Evolutionary conservation across 2,113 vertebrate species (phyloP).

Genomic region (Carlito syrichta): DNA sequence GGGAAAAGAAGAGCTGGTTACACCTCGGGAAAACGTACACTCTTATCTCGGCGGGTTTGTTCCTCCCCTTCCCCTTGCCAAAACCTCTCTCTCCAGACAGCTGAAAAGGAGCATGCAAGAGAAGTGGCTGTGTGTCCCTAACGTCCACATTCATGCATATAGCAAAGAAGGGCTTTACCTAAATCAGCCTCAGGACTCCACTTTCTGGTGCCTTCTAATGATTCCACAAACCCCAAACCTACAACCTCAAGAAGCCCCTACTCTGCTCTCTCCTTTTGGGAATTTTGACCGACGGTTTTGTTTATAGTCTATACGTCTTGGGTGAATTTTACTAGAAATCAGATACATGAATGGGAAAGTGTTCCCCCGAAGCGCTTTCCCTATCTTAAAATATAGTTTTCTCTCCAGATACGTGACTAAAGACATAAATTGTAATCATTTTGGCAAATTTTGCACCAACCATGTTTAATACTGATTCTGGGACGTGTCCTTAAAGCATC

Average conservation of each 20-base stretch:
- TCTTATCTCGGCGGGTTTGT: not conserved
- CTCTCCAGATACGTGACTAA: not conserved
- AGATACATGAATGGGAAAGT: not conserved
- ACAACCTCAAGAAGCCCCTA: not conserved
- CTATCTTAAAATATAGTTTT: not conserved
- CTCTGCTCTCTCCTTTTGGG: not conserved
- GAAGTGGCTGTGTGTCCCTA: not conserved
- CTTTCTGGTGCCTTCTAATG: not conserved
- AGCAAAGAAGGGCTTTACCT: not conserved
- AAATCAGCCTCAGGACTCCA: not conserved
- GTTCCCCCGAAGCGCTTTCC: not conserved
- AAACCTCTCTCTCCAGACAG: not conserved
- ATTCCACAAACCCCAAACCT: not conserved
- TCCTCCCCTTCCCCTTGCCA: not conserved
- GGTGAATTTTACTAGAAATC: not conserved
- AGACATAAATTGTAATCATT: not conserved
- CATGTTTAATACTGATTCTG: not conserved
- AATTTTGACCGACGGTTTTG: not conserved
- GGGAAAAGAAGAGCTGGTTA: slow-evolving; percentile 81
- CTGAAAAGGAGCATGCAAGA: accelerated
- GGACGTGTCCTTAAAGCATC: not conserved
- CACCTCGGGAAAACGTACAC: not conserved
- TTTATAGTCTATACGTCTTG: not conserved
- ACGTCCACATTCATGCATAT: accelerated
- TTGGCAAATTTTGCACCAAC: not conserved